Conservation (phyloP, 2,113 vertebrate species). For the Pristiophorus japonicus region DNA sequence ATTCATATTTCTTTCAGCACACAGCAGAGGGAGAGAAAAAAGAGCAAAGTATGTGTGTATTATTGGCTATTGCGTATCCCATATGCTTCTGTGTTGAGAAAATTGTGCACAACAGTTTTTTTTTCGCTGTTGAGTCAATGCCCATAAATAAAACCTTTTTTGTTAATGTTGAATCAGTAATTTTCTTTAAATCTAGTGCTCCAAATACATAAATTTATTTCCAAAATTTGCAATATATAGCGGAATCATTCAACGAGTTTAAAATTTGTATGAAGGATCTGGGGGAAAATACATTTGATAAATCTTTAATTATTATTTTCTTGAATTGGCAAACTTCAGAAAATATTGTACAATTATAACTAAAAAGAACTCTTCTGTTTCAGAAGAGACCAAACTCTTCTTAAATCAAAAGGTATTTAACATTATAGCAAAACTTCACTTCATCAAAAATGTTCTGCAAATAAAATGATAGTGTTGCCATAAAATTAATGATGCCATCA, state of each 20-base stretch:
- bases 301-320: conserved; percentile 11
- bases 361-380: background rate
- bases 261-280: background rate
- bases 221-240: background rate
- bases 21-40: conserved; percentile 66
- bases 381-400: background rate
- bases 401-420: background rate
- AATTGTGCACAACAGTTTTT: conserved; percentile 67
- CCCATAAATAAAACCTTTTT: conserved; percentile 62
- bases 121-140: conserved; percentile 64
- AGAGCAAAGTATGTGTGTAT: conserved; percentile 76
- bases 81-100: conserved; percentile 73
- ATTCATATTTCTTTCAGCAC: conserved; percentile 80
- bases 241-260: background rate
- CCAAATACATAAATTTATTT: conserved; percentile 24
- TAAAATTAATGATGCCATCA: background rate
- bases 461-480: background rate
- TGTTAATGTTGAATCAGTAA: conserved; percentile 39
- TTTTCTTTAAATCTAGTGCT: background rate
- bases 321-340: background rate
- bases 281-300: background rate
- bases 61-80: conserved; percentile 72
- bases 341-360: background rate
- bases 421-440: background rate
- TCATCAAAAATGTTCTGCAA: background rate